phyloP scores from a whole-genome alignment of 2,888 invertebrate species.

The Plagiodera versicolora region DNA sequence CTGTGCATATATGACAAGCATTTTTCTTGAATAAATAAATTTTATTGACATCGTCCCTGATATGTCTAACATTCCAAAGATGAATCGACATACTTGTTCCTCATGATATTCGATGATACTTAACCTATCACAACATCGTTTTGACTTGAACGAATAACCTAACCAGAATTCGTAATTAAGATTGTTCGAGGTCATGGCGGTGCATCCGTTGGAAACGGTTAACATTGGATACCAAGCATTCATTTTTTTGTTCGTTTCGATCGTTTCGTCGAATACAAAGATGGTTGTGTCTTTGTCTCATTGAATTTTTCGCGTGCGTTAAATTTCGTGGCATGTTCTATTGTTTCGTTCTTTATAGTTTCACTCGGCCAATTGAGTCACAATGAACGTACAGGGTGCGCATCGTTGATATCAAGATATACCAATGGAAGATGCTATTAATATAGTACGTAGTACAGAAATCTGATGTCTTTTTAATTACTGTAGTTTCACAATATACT shows the following conservation, averaged over 20 bases:
- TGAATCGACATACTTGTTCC: neutral
- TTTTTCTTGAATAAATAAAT: too few species aligned
- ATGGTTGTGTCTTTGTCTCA: conserved; percentile 25
- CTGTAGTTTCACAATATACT: too few species aligned
- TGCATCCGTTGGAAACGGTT: neutral
- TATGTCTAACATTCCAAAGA: too few species aligned
- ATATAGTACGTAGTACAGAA: too few species aligned
- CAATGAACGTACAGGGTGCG: neutral
- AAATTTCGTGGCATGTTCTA: conserved; percentile 26
- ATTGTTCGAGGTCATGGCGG: neutral
- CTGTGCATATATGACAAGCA: too few species aligned
- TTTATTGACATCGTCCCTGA: too few species aligned
- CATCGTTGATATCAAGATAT: too few species aligned
- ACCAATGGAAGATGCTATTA: too few species aligned
- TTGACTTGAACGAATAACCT: neutral
- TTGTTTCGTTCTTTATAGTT: conserved; percentile 23
- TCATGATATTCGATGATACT: too few species aligned
- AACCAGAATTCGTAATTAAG: neutral
- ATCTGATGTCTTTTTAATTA: too few species aligned
- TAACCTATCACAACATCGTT: neutral
- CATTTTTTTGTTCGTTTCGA: conserved; percentile 12
- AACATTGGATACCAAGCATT: neutral
- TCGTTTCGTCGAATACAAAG: conserved; percentile 22
- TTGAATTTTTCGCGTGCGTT: conserved; percentile 27
- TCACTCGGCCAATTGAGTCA: neutral